Base-by-base conservation (phyloP, 2,888 invertebrate species). In the Elegia similella region DNA sequence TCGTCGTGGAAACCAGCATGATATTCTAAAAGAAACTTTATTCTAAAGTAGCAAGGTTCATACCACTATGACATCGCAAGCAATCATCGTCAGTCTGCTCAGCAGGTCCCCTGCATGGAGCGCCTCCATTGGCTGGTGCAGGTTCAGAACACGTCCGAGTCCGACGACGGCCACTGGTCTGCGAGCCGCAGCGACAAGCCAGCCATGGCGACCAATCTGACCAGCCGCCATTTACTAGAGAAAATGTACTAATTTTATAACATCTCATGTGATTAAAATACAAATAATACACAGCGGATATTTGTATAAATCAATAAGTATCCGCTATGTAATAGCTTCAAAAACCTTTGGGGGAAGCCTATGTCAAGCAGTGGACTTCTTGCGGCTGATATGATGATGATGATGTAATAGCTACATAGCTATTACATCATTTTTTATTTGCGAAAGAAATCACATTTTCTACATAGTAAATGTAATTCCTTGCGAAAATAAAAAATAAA, bases 191-290 rank as follows among this genome's bases (percentile, higher is more conserved):
- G 55, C 95, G 93, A 81, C 98, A 98, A 50, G 96, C 95, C 30
- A 94, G 93, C 98, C 98, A 98, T 2, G 94, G 89, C 5, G 96
- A 95, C 98, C 98, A 98, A 50, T 95, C 92, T 23, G 97, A 96
- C 98, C 98, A 98, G 58, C 96, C 98, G 13, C 98, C 98, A 83
- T 98, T 97, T 48, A 98, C 98, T 98, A 87, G 46, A 92, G 88
- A 30, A 29, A 55, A 42, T 23, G 30, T 43, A 3, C 15, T 15
- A 7, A 15, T 7, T 43, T 43, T n/a, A n/a, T n/a, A n/a, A n/a
- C n/a, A n/a, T n/a, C n/a, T n/a, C n/a, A n/a, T n/a, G n/a, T n/a
- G n/a, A n/a, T n/a, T n/a, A n/a, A n/a, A n/a, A n/a, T n/a, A n/a
- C 32, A 32, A 32, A 32, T 32, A 34, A 10, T 34, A 34, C 16